These are phyloP conservation scores for Trissolcus brochymenae DNA, from an alignment of 2,888 invertebrate genomes.

Conservation along the genomic window DNA sequence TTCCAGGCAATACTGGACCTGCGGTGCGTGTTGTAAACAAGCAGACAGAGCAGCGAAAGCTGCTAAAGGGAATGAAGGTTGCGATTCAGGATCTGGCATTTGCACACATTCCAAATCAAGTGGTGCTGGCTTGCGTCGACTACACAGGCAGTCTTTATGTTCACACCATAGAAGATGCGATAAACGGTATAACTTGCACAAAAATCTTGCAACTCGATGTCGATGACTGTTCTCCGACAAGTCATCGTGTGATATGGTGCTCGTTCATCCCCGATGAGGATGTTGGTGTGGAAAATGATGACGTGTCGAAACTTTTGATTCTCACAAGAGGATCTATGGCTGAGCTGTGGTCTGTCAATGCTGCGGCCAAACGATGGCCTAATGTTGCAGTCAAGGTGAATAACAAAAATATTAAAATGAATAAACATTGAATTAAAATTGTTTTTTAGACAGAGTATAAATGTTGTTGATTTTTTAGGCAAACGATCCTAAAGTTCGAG, in stretches of 20 bases:
- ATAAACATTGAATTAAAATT: background rate
- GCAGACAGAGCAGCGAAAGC: constrained; percentile 84
- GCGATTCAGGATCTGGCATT: constrained; percentile 94
- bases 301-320: constrained; percentile 87
- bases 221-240: constrained; percentile 75
- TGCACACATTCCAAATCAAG: constrained; percentile 85
- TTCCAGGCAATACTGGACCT: constrained; percentile 77
- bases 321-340: constrained; percentile 86
- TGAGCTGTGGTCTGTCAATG: constrained; percentile 73
- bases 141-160: constrained; percentile 89
- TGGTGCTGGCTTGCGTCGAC: constrained; percentile 92
- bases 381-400: constrained; percentile 61
- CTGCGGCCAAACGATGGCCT: constrained; percentile 66
- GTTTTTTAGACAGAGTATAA: background rate
- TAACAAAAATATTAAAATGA: too few species aligned
- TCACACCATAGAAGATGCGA: constrained; percentile 83
- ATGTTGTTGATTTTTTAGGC: constrained; percentile 59
- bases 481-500: constrained; percentile 66
- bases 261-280: constrained; percentile 88
- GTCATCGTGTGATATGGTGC: constrained; percentile 93
- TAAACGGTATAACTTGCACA: constrained; percentile 77
- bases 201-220: constrained; percentile 81
- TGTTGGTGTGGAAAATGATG: constrained; percentile 78
- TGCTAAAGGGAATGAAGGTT: constrained; percentile 92
- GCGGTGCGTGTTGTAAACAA: constrained; percentile 91